Evolutionary conservation across 2,113 vertebrate genomes (phyloP), one percentile per base, ranked within the genome.

Genomic region (Petromus typicus): DNA sequence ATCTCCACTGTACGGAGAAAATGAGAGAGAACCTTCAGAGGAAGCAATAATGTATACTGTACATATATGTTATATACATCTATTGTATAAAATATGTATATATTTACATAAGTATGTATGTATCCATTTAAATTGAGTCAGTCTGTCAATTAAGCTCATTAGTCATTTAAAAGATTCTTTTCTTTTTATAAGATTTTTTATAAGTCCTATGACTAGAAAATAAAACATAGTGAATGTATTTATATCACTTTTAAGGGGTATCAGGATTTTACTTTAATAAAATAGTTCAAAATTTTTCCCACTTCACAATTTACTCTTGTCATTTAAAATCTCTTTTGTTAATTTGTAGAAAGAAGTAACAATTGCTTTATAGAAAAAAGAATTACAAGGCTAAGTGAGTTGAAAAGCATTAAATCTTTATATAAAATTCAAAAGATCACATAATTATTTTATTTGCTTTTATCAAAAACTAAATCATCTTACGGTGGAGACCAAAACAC

Each of bases 91-190:
- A 14, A 14, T 16, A 56, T 56, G 54, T 56, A 51, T 51, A 51
- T 56, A 13, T 56, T 34, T 56, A 80, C 43, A 51, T 64, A 54
- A 20, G 32, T 34, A 34, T 27, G 4, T 48, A n/a, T 61, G 23
- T 59, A n/a, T 56, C n/a, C n/a, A n/a, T n/a, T n/a, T n/a, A n/a
- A n/a, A 64, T 76, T 83, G n/a, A n/a, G 63, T 8, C 32, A 85
- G 2, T 25, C 63, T 61, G 76, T 40, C 14, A 45, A 34, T 90
- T 69, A 93, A 7, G 3, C 10, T 56, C 69, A 80, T 82, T 48
- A 67, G 59, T 85, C 85, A 92, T 51, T 90, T 92, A 81, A 91
- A 32, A 51, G 64, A 51, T 48, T 81, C 32, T 32, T 83, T 34
- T 85, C 8, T 91, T 82, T 25, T 23, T 30, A 4, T 64, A 86